Evolutionary conservation across 2,797 vertebrate genomes (phyloP).

Genomic region (Lacerta bilineata): DNA sequence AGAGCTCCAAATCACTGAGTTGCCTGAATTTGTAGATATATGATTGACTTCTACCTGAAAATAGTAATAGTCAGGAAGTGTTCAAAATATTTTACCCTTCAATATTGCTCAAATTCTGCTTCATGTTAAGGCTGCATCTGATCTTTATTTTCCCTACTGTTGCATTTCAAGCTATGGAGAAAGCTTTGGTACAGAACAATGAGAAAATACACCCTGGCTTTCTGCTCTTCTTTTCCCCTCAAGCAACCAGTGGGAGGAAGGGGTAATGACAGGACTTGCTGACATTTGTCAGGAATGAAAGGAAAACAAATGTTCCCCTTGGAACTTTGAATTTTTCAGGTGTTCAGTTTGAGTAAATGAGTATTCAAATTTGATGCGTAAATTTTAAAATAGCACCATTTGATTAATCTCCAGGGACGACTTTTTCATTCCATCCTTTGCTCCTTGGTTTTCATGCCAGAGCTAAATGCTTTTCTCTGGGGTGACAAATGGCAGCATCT

Average conservation of each 20-base stretch:
- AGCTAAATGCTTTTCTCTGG: constrained; percentile 31
- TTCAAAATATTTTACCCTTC: background rate
- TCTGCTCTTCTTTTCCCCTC: background rate
- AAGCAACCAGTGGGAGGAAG: background rate
- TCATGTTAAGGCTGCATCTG: background rate
- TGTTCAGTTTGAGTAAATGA: constrained; percentile 34
- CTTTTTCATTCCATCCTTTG: constrained; percentile 18
- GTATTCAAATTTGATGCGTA: constrained; percentile 38
- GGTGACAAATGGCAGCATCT: constrained; percentile 45
- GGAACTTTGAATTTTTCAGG: constrained; percentile 39
- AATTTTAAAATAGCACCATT: constrained; percentile 27
- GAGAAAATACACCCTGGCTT: background rate
- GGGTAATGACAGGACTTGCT: background rate
- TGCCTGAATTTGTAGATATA: too few species aligned
- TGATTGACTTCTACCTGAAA: background rate
- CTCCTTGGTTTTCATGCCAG: constrained; percentile 25
- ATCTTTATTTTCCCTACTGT: too few species aligned
- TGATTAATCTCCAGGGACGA: constrained; percentile 44
- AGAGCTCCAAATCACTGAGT: too few species aligned
- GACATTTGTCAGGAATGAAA: constrained; percentile 14
- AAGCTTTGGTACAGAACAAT: constrained; percentile 2
- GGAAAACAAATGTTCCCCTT: background rate
- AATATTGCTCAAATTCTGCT: background rate
- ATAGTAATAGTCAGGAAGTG: background rate
- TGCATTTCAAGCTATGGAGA: background rate